Evolutionary conservation across 2,888 invertebrate genomes (phyloP), one percentile per base, ranked within the genome.

Genomic region (Andrena camellia): DNA sequence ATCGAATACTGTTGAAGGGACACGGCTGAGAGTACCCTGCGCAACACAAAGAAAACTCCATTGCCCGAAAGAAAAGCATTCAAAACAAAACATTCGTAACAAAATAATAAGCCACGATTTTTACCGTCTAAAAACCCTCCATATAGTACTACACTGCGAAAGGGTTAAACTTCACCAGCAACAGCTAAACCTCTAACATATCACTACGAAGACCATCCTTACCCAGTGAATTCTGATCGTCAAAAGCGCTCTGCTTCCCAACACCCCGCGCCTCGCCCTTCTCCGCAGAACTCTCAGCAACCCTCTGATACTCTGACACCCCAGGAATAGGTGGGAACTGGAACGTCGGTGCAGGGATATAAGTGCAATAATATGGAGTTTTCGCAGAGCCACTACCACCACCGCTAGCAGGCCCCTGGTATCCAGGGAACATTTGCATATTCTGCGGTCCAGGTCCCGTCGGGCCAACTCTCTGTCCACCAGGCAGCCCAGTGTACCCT

Each of bases 351-450:
- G 85, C 72, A 3, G 91, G 90, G 31, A 92, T 84, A 59, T 91
- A 91, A 0, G 89, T 87, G 78, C 93, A 93, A 75, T 91, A 91
- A 73, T 91, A 89, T 0, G 86, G 85, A 0, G 67, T 7, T 8
- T 42, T 75, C 1, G n/a, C 20, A 2, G 35, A 2, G 2, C 20
- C 23, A 23, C 57, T 50, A 1, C 29, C 50, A 0, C 5, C 29
- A 5, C 10, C 31, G 8, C 23, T 68, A 6, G 57, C 17, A 2
- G 33, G 33, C 10, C 17, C 6, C 7, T 79, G 85, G n/a, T 73
- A 54, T 5, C 82, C 67, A 13, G 77, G 54, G 31, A 74, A 74
- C 6, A 66, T 42, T 2, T 72, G 86, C 17, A 50, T 52, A 26
- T 69, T 83, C 35, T 68, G 72, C 6, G 52, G 6, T 1, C 54